A percentile compares a stretch with the other conserved stretches of the same genome.
These are phyloP conservation scores for Andrena cerasifolii DNA, from an alignment of 1,140 invertebrate genomes.

Conservation along the genomic window DNA sequence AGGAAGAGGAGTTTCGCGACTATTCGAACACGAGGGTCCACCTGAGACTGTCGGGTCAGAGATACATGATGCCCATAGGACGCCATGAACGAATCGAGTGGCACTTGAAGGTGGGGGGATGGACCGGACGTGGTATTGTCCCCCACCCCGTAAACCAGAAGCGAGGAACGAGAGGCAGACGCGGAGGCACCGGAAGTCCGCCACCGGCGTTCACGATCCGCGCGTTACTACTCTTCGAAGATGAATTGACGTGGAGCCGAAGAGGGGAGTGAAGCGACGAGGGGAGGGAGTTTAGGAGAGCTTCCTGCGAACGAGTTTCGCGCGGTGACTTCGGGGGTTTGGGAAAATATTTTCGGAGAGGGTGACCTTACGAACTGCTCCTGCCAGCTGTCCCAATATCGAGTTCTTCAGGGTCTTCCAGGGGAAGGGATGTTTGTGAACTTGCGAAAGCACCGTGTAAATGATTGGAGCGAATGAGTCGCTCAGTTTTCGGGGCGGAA, in stretches of 20 bases:
- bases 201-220: constrained; percentile 45
- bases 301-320: constrained; percentile 15
- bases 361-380: not conserved
- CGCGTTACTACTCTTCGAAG: constrained; percentile 42
- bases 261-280: not conserved
- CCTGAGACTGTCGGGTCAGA: constrained; percentile 59
- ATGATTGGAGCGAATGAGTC: too few species aligned
- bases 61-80: constrained; percentile 65
- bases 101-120: constrained; percentile 67
- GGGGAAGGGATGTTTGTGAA: not conserved
- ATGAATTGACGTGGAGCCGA: constrained; percentile 36
- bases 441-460: not conserved
- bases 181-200: constrained; percentile 68
- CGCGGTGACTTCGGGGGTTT: not conserved
- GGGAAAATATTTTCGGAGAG: constrained; percentile 5
- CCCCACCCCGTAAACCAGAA: constrained; percentile 64
- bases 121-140: constrained; percentile 79
- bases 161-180: constrained; percentile 46
- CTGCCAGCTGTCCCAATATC: not conserved
- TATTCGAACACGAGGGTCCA: constrained; percentile 57
- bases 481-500: too few species aligned
- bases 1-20: constrained; percentile 12
- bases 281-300: too few species aligned
- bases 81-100: constrained; percentile 64
- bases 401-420: not conserved